Conservation (phyloP, 2,888 invertebrate species). For the Anaspis maculata region DNA sequence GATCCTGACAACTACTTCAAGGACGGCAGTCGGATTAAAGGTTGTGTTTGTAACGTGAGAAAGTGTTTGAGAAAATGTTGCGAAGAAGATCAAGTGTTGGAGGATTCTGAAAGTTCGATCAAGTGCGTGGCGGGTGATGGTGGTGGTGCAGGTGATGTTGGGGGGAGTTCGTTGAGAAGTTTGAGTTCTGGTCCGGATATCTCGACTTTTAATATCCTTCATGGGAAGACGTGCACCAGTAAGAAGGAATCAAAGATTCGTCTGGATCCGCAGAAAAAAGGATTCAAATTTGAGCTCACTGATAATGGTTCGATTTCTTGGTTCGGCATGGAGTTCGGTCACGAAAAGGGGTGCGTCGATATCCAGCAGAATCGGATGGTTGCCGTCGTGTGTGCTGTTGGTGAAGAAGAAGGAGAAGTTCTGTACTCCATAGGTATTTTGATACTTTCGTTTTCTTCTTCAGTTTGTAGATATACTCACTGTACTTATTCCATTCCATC, state of each 20-base stretch:
- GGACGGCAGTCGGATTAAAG: conserved; percentile 1
- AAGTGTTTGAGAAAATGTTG: conserved; percentile 17
- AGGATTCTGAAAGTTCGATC: too few relatives aligned
- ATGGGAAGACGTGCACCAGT: conserved; percentile 5
- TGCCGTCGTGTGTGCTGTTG: conserved; percentile 3
- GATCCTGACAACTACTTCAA: not conserved
- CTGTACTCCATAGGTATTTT: too few relatives aligned
- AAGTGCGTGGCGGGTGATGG: conserved; percentile 1
- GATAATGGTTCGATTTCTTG: conserved; percentile 2
- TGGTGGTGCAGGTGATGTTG: too few relatives aligned
- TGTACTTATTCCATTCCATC: too few relatives aligned
- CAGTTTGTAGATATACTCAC: too few relatives aligned
- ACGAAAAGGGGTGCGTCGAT: conserved; percentile 4
- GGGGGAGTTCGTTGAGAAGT: not conserved
- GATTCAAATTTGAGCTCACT: conserved; percentile 1
- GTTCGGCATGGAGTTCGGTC: conserved; percentile 3
- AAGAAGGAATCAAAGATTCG: conserved; percentile 1
- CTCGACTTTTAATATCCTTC: conserved; percentile 4
- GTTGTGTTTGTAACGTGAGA: conserved; percentile 17
- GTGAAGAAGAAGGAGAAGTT: conserved; percentile 3
- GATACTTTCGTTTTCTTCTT: too few relatives aligned
- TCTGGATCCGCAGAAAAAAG: conserved; percentile 1
- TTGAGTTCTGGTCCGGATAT: not conserved
- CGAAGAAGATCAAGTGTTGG: not conserved
- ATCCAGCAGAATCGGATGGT: not conserved